Evolutionary conservation across 2,888 invertebrate genomes (phyloP), one percentile per base, ranked within the genome.

Genomic region (Arge pagana): DNA sequence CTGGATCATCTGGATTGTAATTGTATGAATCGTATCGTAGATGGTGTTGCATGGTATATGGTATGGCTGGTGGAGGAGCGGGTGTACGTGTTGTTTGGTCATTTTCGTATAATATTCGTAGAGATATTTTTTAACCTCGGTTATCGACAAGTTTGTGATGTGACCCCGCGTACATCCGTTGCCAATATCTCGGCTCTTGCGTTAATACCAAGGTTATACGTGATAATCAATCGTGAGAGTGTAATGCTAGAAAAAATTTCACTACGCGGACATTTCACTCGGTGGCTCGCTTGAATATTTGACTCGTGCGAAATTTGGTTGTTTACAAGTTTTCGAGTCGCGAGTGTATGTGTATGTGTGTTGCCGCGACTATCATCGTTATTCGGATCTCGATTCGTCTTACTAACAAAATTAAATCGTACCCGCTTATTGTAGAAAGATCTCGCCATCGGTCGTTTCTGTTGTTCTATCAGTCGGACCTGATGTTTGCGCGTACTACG

Each of bases 41-140:
- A n/a, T n/a, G n/a, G n/a, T 64, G 58, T 62, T 52, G 58, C 61
- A 57, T 49, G 53, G 62, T 64, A 61, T 60, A 48, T 64, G 62
- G 61, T 58, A 55, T 50, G 50, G 61, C n/a, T n/a, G n/a, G n/a
- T n/a, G n/a, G n/a, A n/a, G n/a, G n/a, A 55, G 56, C 54, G 57
- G 56, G 26, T 43, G 39, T 61, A 58, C 54, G 59, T 62, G 63
- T 65, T 59, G 54, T 59, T 53, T 51, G 55, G 58, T 63, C 60
- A 62, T 65, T 58, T 59, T 60, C 54, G 51, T 59, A 43, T 51
- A 50, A 54, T 42, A 57, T 54, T 50, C 53, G 53, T 63, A 54
- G n/a, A 54, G 51, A 54, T 60, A 61, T 64, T 65, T 64, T 63
- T 61, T 65, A 62, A 60, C 41, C 49, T 52, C 50, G 36, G 40